These are phyloP conservation scores for Oreotrochilus melanogaster DNA, from an alignment of 2,113 vertebrate species.

Conservation along the genomic window DNA sequence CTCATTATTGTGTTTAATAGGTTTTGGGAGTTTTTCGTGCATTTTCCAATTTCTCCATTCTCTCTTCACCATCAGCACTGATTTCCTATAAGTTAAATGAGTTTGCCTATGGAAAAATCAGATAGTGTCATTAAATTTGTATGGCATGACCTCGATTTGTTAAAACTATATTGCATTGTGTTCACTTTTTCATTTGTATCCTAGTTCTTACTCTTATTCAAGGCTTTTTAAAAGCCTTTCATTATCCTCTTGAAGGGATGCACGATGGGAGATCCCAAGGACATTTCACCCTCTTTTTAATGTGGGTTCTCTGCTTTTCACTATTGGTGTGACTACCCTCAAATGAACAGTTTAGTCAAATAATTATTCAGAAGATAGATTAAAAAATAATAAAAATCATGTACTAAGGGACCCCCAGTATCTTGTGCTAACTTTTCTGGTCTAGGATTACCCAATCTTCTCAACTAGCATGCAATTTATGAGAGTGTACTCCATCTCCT, in stretches of 20 bases:
- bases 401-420: neutral
- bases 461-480: rapidly evolving
- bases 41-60: neutral
- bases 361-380: neutral
- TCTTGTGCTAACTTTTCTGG: neutral
- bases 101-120: neutral
- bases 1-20: neutral
- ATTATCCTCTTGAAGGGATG: neutral
- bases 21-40: neutral
- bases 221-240: neutral
- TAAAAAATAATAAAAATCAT: neutral
- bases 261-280: neutral
- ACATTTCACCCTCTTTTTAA: neutral
- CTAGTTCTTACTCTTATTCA: neutral
- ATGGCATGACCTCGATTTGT: neutral
- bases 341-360: neutral
- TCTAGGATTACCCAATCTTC: neutral
- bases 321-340: neutral
- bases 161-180: neutral
- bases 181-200: neutral
- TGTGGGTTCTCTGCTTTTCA: neutral
- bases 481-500: neutral
- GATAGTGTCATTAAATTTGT: neutral
- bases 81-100: neutral
- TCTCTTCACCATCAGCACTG: neutral